Base-by-base conservation (phyloP, 2,888 invertebrate species). In the Phymatocera aterrima region DNA sequence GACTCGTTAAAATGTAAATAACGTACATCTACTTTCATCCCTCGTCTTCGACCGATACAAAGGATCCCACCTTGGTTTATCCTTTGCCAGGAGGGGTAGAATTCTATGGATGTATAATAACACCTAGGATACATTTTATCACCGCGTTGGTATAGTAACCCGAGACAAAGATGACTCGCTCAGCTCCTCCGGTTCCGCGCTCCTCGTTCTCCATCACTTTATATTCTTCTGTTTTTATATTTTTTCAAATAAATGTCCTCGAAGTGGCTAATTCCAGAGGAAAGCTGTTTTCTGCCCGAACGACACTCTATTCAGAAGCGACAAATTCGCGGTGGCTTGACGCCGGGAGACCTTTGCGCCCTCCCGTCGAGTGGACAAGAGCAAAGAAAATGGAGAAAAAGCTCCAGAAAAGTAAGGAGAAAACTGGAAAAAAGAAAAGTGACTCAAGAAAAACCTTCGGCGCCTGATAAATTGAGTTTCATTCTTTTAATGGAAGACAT, bases 1-100 rank as follows among this genome's bases (percentile, higher is more conserved):
- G 72, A 48, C 72, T 72, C 72, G 72, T 72, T 72, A 72, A 72
- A 72, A 72, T 72, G 72, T 51, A 72, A 72, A 72, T 72, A 72
- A 31, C 43, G 48, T 34, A 15, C 2, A 43, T 18, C 72, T 12
- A 51, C 72, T 34, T 51, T 12, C 72, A 43, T 51, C 51, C 51
- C 48, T 51, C 51, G 48, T 37, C 72, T 51, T 72, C 24, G 46
- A 18, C 72, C 72, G 72, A 72, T 72, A 72, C 72, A 72, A 72
- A 72, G 51, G 72, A 51, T 31, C 51, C n/a, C n/a, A n/a, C n/a
- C 51, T 10, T 18, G 48, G 48, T 34, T 72, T 51, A 72, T 72
- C 72, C 51, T 10, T 40, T 4, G 6, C 31, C 6, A n/a, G 51
- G 72, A n/a, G 31, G 21, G 15, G n/a, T 43, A 61, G 31, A 72